Base-by-base conservation (phyloP, 2,888 invertebrate genomes). In the Callyntrura guangdongensis region DNA sequence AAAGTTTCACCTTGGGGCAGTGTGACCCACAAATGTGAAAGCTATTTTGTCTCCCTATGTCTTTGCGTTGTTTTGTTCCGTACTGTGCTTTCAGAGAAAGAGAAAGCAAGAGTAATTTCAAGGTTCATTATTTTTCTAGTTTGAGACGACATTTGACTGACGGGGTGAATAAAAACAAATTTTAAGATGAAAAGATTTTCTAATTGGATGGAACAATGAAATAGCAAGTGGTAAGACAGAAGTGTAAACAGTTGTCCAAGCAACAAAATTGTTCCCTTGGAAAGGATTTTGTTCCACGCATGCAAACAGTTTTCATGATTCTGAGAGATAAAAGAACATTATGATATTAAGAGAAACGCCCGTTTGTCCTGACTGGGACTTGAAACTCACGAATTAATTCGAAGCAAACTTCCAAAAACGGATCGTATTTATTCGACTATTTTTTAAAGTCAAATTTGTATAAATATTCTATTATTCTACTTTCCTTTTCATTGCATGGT, bases 111-210 rank as follows among this genome's bases (percentile, higher is more conserved):
- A 2, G 17, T 56, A 17, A 64, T 27, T 69, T 69, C 69, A 69
- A 36, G 69, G 69, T 69, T 69, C 69, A 69, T 69, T 69, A 69
- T 69, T 69, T 25, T 69, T 69, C 36, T n/a, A 8, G 36, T 69
- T n/a, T 36, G n/a, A n/a, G 69, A 14, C 12, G 69, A 36, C 69
- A 69, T 36, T 36, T 69, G 69, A 69, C 36, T 69, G 69, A 69
- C 69, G 1, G 53, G 1, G 12, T 64, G 36, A 69, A 27, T 36
- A 2, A 20, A 45, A 11, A 20, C 69, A 6, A 67, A 69, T 27
- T 2, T 27, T 4, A 36, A 69, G 6, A 36, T 36, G 27, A 14
- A 36, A 69, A 69, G 27, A 1, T 27, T 27, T 64, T 9, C 14
- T 64, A 14, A 25, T 22, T 14, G 11, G 12, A 22, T 64, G 22